These are phyloP conservation scores for Megastigmus dorsalis DNA, from an alignment of 2,888 invertebrate species.

Conservation along the genomic window DNA sequence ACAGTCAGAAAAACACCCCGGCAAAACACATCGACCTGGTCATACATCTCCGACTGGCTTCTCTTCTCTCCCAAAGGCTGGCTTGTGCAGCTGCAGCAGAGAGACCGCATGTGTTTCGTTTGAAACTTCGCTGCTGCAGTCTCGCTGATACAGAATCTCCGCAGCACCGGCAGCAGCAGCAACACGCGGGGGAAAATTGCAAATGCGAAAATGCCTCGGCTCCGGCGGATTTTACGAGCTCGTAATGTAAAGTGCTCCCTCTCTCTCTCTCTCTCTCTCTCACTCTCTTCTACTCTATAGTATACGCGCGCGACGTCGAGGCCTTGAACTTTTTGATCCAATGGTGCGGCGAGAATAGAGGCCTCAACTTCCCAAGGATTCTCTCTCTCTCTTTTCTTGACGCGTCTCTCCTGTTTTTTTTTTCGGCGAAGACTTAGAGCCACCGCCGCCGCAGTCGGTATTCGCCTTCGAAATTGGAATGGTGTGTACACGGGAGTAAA, in stretches of 20 bases:
- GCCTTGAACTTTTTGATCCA: conserved; percentile 54
- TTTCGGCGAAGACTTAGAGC: background rate
- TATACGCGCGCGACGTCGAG: conserved; percentile 30
- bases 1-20: background rate
- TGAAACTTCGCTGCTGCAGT: too few species aligned
- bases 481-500: too few species aligned
- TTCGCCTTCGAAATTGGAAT: background rate
- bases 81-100: too few species aligned
- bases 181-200: conserved; percentile 14
- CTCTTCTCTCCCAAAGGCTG: too few species aligned
- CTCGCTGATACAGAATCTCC: too few species aligned
- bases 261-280: too few species aligned
- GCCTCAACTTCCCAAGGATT: conserved; percentile 6
- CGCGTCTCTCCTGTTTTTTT: background rate
- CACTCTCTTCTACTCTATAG: too few species aligned
- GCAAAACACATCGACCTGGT: background rate
- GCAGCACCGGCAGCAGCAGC: too few species aligned
- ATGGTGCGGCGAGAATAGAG: conserved; percentile 27
- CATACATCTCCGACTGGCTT: background rate
- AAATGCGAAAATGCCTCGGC: conserved; percentile 14
- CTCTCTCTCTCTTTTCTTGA: conserved; percentile 1
- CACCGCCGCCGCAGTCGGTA: background rate
- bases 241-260: conserved; percentile 54
- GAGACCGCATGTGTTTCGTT: background rate
- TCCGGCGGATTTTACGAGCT: conserved; percentile 48